These are phyloP conservation scores for Metridium senile DNA, from an alignment of 92 coral and sea anemone genomes.

Conservation along the genomic window DNA sequence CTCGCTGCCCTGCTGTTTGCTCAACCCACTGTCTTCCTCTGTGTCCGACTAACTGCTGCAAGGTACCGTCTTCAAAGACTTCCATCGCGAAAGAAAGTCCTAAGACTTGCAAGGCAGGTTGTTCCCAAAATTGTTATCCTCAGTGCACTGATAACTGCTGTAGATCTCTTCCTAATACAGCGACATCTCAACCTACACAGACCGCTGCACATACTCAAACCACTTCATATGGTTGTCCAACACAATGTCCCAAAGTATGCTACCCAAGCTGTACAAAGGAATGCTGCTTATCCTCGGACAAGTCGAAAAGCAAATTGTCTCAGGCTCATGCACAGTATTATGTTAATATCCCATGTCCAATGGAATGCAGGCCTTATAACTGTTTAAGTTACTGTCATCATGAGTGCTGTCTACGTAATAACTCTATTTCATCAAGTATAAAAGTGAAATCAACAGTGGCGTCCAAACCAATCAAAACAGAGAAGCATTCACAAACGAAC, in stretches of 20 bases:
- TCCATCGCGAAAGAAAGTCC: conserved; percentile 3
- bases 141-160: conserved; percentile 17
- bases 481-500: too few species aligned
- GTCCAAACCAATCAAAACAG: neutral
- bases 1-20: conserved; percentile 29
- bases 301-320: neutral
- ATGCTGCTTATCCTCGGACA: conserved; percentile 58
- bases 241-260: conserved; percentile 65
- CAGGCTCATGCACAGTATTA: conserved; percentile 25
- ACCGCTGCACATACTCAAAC: neutral
- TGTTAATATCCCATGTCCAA: conserved; percentile 60
- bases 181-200: neutral
- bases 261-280: conserved; percentile 66
- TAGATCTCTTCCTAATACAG: too few species aligned
- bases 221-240: conserved; percentile 34
- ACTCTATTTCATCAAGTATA: conserved; percentile 1
- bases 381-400: conserved; percentile 86
- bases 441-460: conserved; percentile 4
- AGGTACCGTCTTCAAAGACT: conserved; percentile 9
- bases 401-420: conserved; percentile 72
- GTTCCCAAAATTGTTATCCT: conserved; percentile 18
- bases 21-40: conserved; percentile 52
- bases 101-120: conserved; percentile 10
- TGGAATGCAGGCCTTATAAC: conserved; percentile 77
- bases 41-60: conserved; percentile 58